Evolutionary conservation across 2,888 invertebrate species (phyloP), one percentile per base, ranked within the genome.

Genomic region (Stramonita haemastoma): DNA sequence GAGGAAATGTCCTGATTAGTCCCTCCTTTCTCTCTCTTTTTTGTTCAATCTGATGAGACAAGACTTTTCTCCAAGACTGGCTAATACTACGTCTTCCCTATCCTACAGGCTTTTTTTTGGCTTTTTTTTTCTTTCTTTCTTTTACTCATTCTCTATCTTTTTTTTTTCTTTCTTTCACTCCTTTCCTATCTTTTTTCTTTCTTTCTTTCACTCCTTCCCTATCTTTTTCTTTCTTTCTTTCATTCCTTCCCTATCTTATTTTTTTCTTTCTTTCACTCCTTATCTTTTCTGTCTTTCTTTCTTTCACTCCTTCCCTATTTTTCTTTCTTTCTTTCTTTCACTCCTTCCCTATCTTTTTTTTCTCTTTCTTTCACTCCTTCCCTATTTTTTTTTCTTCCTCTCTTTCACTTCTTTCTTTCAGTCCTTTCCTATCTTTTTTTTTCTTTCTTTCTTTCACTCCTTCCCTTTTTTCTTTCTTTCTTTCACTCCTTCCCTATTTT

Each of bases 1-100:
- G 15, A 17, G 57, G 57, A 56, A 85, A 57, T 85, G 56, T n/a
- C 29, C 56, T 85, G 57, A 85, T 85, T 85, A 85, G 57, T 85
- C 57, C 34, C n/a, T 29, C 29, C 32, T 15, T 17, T 79, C 77
- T 17, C 29, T 32, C n/a, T n/a, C n/a, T n/a, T n/a, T 79, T 26
- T 34, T 79, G 77, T 79, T 26, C 77, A 79, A 32, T 79, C 77
- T 32, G 77, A 8, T 15, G 77, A 15, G 19, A 79, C 77, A 79
- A 13, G 77, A 79, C 77, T 79, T 32, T 32, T 32, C 77, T 79
- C 26, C 34, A 79, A 79, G 77, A 79, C 32, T 32, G 19, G 19
- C 34, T 79, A 34, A 79, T 79, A 79, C 32, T 79, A 79, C 32
- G 17, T 32, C 26, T 26, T 15, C n/a, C 73, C 29, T n/a, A n/a